Conservation (phyloP, 2,113 vertebrate genomes). For the Casuarius casuarius region DNA sequence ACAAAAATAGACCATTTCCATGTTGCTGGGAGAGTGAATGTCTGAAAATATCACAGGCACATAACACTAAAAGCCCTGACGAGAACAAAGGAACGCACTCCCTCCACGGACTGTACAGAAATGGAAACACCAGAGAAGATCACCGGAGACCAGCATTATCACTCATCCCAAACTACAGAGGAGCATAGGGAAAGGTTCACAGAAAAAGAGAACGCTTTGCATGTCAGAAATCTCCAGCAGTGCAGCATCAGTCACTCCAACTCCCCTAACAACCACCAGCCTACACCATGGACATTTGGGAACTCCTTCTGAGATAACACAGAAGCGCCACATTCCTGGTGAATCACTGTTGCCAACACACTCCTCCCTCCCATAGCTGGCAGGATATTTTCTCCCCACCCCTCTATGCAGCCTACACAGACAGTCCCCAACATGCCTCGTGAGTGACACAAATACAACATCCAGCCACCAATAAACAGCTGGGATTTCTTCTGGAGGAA, state of each 20-base stretch:
- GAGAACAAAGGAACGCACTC: neutral
- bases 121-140: neutral
- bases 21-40: neutral
- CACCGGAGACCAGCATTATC: neutral
- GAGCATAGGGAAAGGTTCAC: neutral
- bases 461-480: neutral
- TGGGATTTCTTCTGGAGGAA: neutral
- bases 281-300: neutral
- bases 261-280: accelerated
- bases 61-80: too few species aligned
- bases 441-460: neutral
- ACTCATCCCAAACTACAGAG: neutral
- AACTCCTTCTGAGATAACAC: accelerated
- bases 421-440: neutral
- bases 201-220: neutral
- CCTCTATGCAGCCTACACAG: neutral
- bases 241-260: neutral
- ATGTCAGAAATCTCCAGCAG: neutral
- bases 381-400: too few species aligned
- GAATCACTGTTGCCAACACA: neutral
- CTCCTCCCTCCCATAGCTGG: too few species aligned
- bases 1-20: neutral
- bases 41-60: neutral
- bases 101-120: neutral
- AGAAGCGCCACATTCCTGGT: neutral